Evolutionary conservation across 2,113 vertebrate species (phyloP).

Genomic region (Amphilophus citrinellus): DNA sequence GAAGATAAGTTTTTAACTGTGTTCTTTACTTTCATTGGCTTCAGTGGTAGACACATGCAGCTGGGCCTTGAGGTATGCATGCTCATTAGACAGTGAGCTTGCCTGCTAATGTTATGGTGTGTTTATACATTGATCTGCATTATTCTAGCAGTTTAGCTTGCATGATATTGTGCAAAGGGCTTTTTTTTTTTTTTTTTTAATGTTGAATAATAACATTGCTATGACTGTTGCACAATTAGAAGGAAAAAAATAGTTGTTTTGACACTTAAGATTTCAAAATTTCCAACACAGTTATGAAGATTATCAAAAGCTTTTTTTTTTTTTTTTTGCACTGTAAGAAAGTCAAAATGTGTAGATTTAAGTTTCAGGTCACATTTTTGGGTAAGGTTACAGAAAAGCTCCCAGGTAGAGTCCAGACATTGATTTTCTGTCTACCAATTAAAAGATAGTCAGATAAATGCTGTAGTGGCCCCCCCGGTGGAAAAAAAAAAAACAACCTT

Average conservation of each 20-base stretch:
- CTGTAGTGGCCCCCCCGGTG: too few relatives aligned
- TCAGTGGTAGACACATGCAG: neutral
- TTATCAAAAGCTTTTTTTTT: neutral
- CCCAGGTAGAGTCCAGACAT: neutral
- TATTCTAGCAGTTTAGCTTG: neutral
- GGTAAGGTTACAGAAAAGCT: neutral
- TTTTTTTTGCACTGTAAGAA: neutral
- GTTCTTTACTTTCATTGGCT: neutral
- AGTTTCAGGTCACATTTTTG: neutral
- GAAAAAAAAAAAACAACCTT: neutral
- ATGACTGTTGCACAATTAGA: neutral
- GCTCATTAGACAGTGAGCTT: neutral
- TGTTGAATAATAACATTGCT: too few relatives aligned
- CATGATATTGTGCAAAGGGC: neutral
- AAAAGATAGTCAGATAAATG: neutral
- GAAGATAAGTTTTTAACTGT: conserved; percentile 47
- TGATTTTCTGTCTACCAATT: neutral
- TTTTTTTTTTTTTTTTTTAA: neutral
- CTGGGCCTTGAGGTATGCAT: neutral
- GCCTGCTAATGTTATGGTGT: neutral
- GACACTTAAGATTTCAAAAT: neutral
- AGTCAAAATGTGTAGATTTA: neutral
- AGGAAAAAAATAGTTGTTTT: neutral
- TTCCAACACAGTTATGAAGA: neutral
- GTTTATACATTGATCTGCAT: neutral